Conservation (phyloP, 2,797 vertebrate genomes). For the Furcifer pardalis region DNA sequence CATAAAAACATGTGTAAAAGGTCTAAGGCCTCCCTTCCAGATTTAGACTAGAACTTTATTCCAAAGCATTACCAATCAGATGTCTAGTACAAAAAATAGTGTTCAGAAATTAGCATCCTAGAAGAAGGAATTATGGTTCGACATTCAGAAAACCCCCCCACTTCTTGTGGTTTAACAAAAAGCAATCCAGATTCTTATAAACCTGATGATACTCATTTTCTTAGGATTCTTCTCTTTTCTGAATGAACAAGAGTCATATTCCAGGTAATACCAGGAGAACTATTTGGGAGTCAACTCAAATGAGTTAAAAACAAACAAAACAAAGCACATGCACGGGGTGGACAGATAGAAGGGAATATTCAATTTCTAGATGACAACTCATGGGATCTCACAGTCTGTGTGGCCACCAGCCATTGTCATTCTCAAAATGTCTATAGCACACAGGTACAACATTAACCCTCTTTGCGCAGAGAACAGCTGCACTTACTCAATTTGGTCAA, state of each 20-base stretch:
- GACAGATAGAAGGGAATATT: neutral
- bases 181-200: conserved; percentile 25
- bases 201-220: conserved; percentile 21
- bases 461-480: too few relatives aligned
- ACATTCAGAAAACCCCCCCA: conserved; percentile 48
- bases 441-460: too few relatives aligned
- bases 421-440: too few relatives aligned
- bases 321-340: neutral
- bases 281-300: neutral
- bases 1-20: conserved; percentile 39
- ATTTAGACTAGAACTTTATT: conserved; percentile 43
- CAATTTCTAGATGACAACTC: too few relatives aligned
- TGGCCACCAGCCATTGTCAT: too few relatives aligned
- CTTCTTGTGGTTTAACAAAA: conserved; percentile 44
- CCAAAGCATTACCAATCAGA: neutral
- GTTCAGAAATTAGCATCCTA: conserved; percentile 35
- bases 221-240: conserved; percentile 35
- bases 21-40: conserved; percentile 20
- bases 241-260: too few relatives aligned
- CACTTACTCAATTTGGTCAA: too few relatives aligned
- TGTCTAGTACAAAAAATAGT: conserved; percentile 33
- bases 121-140: conserved; percentile 44
- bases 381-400: too few relatives aligned
- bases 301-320: neutral
- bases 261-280: too few relatives aligned